These are phyloP conservation scores for Troides helena DNA, from an alignment of 2,888 invertebrate genomes.

Conservation along the genomic window DNA sequence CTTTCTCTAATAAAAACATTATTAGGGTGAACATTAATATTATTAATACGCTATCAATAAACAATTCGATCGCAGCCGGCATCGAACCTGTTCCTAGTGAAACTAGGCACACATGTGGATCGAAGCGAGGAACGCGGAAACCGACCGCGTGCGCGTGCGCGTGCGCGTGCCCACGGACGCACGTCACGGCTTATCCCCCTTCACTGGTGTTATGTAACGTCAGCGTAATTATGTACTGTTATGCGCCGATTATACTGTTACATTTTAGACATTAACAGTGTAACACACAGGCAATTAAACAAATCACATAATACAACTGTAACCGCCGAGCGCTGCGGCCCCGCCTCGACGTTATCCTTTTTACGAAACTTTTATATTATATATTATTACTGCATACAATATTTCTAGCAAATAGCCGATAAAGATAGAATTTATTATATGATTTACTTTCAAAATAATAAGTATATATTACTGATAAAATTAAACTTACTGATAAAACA, in stretches of 20 bases:
- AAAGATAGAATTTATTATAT: too few species aligned
- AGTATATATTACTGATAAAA: too few species aligned
- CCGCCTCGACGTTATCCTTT: too few species aligned
- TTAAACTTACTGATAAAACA: too few species aligned
- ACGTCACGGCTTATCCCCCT: neutral
- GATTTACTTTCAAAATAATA: too few species aligned
- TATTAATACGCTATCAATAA: neutral
- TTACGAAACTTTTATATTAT: too few species aligned
- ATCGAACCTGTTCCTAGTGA: slow-evolving; percentile 8
- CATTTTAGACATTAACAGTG: neutral
- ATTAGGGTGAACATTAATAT: too few species aligned
- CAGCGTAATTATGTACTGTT: neutral
- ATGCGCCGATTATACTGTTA: neutral
- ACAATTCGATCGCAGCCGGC: neutral
- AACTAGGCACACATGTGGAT: neutral
- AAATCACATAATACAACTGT: neutral
- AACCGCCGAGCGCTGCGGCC: too few species aligned
- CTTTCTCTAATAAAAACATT: too few species aligned
- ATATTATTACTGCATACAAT: too few species aligned
- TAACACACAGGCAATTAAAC: neutral
- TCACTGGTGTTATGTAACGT: neutral
- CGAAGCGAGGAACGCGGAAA: neutral
- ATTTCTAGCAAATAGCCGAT: too few species aligned
- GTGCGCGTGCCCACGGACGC: neutral
- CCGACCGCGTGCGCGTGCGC: neutral